Conservation (phyloP, 2,888 invertebrate genomes). For the Lycaena phlaeas region DNA sequence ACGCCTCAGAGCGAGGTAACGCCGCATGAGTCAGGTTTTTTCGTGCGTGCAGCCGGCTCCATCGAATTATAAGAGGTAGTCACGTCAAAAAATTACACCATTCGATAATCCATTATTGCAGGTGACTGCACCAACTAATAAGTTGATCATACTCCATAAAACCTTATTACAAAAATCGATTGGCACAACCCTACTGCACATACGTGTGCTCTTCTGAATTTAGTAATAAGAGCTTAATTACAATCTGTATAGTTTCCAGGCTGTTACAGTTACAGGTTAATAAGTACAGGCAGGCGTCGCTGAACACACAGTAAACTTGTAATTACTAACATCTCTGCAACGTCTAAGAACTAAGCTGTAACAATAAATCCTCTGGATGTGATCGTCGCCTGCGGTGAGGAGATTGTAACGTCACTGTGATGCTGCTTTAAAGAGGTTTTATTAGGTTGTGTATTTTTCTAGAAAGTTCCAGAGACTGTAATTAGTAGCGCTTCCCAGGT, state of each 20-base stretch:
- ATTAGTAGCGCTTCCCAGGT: no score
- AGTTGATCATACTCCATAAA: no score
- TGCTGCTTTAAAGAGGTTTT: constrained; percentile 14
- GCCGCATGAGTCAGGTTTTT: no score
- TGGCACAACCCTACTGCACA: no score
- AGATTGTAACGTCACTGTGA: constrained; percentile 15
- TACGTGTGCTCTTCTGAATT: constrained; percentile 3
- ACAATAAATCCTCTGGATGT: constrained; percentile 21
- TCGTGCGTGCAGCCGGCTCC: no score
- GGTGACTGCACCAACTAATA: no score
- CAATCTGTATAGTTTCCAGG: constrained; percentile 5
- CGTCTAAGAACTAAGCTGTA: constrained; percentile 19
- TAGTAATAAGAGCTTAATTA: constrained; percentile 10
- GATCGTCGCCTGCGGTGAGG: constrained; percentile 19
- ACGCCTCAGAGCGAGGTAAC: no score
- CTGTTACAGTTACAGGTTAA: constrained; percentile 17
- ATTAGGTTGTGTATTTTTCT: constrained; percentile 8
- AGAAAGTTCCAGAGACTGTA: neutral
- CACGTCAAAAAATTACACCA: no score
- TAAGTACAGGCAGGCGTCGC: constrained; percentile 16
- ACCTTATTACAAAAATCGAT: no score
- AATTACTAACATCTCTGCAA: constrained; percentile 27
- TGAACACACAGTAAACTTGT: constrained; percentile 33
- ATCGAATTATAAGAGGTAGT: no score
- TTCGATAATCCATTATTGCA: no score